Evolutionary conservation across 2,888 invertebrate species (phyloP).

Genomic region (Eupithecia centaureata): DNA sequence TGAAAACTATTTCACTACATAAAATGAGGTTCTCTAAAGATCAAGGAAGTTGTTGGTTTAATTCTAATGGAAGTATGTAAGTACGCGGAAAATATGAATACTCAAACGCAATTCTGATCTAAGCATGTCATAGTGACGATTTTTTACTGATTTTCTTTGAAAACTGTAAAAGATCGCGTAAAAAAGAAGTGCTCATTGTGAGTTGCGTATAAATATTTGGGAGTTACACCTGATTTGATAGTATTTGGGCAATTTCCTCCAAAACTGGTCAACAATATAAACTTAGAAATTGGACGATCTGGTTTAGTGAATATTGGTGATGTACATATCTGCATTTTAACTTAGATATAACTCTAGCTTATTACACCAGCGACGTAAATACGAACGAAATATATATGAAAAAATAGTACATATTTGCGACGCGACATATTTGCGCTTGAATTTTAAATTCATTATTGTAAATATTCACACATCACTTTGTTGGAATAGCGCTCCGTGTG

Average conservation of each 20-base stretch:
- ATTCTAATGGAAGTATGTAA: constrained; percentile 12
- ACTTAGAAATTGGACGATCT: not conserved
- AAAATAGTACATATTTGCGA: constrained; percentile 3
- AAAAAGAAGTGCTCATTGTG: not conserved
- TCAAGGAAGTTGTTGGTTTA: constrained; percentile 63
- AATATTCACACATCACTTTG: constrained; percentile 1
- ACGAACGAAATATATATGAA: not conserved
- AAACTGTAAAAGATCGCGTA: not conserved
- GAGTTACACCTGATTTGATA: not conserved
- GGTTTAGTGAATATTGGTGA: not conserved
- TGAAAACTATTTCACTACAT: constrained; percentile 43
- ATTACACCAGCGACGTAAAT: not conserved
- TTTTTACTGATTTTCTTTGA: not conserved
- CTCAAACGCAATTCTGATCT: not conserved
- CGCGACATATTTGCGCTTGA: too few relatives aligned
- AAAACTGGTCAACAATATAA: not conserved
- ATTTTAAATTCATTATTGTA: not conserved
- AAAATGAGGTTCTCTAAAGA: constrained; percentile 75
- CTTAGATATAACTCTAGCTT: not conserved
- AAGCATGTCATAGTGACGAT: not conserved
- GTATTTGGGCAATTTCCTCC: not conserved
- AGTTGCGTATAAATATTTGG: not conserved
- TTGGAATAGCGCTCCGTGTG: not conserved
- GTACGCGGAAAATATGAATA: not conserved
- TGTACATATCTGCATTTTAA: not conserved